Base-by-base conservation (phyloP, 2,888 invertebrate genomes). In the Temnothorax ravouxi region DNA sequence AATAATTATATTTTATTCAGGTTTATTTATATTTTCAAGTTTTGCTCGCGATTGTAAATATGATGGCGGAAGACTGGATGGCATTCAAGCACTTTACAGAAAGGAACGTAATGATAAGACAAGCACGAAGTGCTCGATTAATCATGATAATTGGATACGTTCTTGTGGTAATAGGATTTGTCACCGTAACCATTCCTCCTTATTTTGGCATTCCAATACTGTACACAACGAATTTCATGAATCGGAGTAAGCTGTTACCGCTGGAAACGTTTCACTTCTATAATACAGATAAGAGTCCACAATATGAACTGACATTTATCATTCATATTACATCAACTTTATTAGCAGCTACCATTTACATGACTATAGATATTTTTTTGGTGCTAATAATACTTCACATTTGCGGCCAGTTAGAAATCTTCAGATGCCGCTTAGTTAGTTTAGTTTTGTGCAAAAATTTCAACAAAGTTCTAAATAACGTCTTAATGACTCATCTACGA, bases 51-150 rank as follows among this genome's bases (percentile, higher is more conserved):
- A 15, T 87, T 1, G 6, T 86, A 3, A 52, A 50, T 2, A 86
- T 86, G 87, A 82, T 87, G 29, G 77, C 74, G 4, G 71, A 86
- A 15, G 87, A 87, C 38, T 87, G 86, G 87, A 66, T 59, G 3
- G 44, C 61, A 21, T 47, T 66, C 11, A 86, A 82, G 11, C 34
- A 50, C 2, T 50, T 59, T 5, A 1, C 18, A 8, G 84, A 87
- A 18, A 56, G 67, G 9, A 8, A 66, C 15, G 54, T 84, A 1
- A 87, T 87, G 87, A 69, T 85, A 75, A 64, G 9, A 50, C 34
- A 4, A 50, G 77, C 66, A 6, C 61, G 18, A n/a, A 13, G 61
- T 15, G 56, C 34, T 18, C 80, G 80, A 34, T 11, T 21, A 9
- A 29, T 86, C 9, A 21, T 21, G 5, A n/a, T 62, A 3, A 29